phyloP scores from a whole-genome alignment of 2,888 invertebrate genomes.

The Beris chalybata region DNA sequence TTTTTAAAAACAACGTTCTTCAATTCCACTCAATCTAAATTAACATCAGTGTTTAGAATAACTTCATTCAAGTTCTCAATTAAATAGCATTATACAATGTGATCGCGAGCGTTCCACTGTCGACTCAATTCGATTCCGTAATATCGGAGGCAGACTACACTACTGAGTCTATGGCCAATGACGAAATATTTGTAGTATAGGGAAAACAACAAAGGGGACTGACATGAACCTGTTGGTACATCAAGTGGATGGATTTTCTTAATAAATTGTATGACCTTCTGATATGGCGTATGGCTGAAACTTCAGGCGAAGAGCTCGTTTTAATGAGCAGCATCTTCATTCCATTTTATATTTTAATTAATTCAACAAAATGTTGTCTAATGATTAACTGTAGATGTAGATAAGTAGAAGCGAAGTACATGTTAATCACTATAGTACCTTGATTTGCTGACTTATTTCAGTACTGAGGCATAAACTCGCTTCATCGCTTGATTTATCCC shows the following conservation, averaged over 20 bases:
- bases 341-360: conserved; percentile 26
- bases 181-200: no score
- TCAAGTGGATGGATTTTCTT: conserved; percentile 8
- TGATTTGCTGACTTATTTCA: conserved; percentile 12
- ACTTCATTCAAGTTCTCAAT: conserved; percentile 22
- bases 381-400: conserved; percentile 23
- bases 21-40: conserved; percentile 20
- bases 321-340: conserved; percentile 20
- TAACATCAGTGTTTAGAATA: conserved; percentile 27
- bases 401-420: conserved; percentile 21
- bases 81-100: conserved; percentile 20
- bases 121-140: no score
- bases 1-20: no score
- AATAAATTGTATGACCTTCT: conserved; percentile 14
- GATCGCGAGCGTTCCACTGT: no score
- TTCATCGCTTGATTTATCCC: conserved; percentile 33
- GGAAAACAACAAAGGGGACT: conserved; percentile 5
- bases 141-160: no score
- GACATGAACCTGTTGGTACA: conserved; percentile 21
- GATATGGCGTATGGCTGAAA: neutral
- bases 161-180: no score
- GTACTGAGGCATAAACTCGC: neutral
- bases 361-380: conserved; percentile 28
- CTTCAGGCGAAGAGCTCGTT: conserved; percentile 14
- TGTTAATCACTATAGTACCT: conserved; percentile 12